These are phyloP conservation scores for Columbina picui DNA, from an alignment of 2,113 vertebrate species.

Conservation along the genomic window DNA sequence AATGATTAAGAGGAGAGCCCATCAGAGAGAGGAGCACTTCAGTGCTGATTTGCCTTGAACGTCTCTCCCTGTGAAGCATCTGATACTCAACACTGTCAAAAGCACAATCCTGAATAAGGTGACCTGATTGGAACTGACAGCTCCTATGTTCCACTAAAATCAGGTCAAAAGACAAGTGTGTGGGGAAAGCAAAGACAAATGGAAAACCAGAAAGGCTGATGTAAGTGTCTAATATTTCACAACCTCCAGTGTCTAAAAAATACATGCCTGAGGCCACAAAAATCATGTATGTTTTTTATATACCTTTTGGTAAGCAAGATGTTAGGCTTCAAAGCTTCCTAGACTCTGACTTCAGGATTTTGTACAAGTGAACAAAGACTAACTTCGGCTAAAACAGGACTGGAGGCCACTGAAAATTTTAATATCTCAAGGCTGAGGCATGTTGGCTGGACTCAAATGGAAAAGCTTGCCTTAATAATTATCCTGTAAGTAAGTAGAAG, in stretches of 20 bases:
- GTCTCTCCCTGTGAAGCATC: background rate
- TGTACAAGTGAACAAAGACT: background rate
- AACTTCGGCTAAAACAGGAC: background rate
- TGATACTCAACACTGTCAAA: slow-evolving; percentile 20
- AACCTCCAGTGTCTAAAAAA: background rate
- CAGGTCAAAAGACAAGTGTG: slow-evolving; percentile 63
- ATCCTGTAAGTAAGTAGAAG: background rate
- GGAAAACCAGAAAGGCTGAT: slow-evolving; percentile 31
- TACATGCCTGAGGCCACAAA: background rate
- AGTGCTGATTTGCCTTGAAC: background rate
- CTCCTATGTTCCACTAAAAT: slow-evolving; percentile 38
- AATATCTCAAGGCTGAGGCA: background rate
- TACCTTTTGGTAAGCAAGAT: background rate
- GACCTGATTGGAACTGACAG: slow-evolving; percentile 58
- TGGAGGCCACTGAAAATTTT: background rate
- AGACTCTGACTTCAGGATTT: background rate
- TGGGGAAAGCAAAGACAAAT: slow-evolving; percentile 44
- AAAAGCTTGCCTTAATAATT: background rate
- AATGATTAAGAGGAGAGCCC: background rate
- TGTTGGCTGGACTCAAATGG: background rate
- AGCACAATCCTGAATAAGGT: background rate
- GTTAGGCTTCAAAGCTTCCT: background rate
- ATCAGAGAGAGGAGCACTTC: background rate
- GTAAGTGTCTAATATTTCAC: slow-evolving; percentile 23
- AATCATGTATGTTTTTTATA: background rate